phyloP scores from a whole-genome alignment of 2,888 invertebrate genomes.

The Chaitophorus viminalis region DNA sequence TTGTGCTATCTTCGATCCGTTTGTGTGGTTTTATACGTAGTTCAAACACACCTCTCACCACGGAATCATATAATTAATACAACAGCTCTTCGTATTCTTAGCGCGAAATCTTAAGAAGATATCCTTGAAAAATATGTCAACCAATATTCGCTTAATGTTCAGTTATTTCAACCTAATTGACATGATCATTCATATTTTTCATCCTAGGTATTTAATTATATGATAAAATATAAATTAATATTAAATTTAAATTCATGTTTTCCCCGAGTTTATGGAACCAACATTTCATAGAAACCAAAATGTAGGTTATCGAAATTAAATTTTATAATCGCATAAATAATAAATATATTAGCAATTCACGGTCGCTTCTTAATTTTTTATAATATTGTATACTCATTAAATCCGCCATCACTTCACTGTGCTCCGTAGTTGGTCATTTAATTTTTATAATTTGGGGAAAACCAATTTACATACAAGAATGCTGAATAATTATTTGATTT shows the following conservation, averaged over 20 bases:
- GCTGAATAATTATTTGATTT: not conserved
- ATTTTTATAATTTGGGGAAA: not conserved
- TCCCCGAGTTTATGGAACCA: no score
- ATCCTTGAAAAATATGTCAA: not conserved
- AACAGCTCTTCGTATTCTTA: not conserved
- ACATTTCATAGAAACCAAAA: no score
- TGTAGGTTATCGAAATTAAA: not conserved
- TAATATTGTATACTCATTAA: no score
- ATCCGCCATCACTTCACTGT: no score
- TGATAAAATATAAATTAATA: not conserved
- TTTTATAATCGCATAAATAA: not conserved
- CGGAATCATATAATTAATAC: slow-evolving; percentile 27
- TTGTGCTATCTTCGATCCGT: slow-evolving; percentile 31
- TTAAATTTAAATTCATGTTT: not conserved
- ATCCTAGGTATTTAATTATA: not conserved
- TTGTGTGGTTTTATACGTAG: slow-evolving; percentile 1
- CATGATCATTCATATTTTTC: not conserved
- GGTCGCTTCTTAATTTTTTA: no score
- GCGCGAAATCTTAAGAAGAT: no score
- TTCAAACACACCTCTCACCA: not conserved
- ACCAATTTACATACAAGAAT: not conserved
- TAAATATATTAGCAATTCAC: not conserved
- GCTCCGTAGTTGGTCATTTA: not conserved
- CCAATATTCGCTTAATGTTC: not conserved
- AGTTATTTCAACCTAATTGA: not conserved